Evolutionary conservation across 2,888 invertebrate genomes (phyloP), one percentile per base, ranked within the genome.

Genomic region (Metacarcinus magister): DNA sequence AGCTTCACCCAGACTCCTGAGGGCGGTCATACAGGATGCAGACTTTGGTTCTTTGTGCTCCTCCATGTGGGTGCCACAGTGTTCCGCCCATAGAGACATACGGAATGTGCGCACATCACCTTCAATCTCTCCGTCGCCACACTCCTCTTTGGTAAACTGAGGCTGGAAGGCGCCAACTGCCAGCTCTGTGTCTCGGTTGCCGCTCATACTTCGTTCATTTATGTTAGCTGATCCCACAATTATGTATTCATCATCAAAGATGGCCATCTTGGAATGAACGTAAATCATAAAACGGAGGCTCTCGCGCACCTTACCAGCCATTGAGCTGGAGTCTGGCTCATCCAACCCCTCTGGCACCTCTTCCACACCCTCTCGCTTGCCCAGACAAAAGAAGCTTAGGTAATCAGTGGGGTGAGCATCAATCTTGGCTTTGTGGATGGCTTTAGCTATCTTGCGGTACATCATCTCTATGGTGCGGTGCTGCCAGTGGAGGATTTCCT

Each of bases 391-490:
- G 94, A 97, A 97, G 54, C 94, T 92, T 19, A 97, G 96, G 75
- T 97, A 97, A 90, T 97, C 97, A 23, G 96, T 96, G 39, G 97
- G 97, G 54, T 97, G 97, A 4, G 97, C 96, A 23, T 96, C 95
- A 16, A 95, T 92, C 48, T 93, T 96, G 10, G 94, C 96, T 82
- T 96, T 96, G 46, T 96, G 94, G 43, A 97, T 92, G 28, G 97
- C 96, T 75, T 95, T 96, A 10, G 97, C 96, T 48, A 97, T 96
- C 94, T 96, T 94, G 28, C 96, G 75, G 94, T 97, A 97, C 97
- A 97, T 97, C 96, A 97, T 97, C 82, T 97, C 96, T 96, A 97
- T 97, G 16, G 97, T 97, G n/a, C 97, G 97, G 90, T 96, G 96
- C 93, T 97, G 97, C 97, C 97, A 97, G 96, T 96, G 96, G 16